Evolutionary conservation across 2,113 vertebrate species (phyloP).

Genomic region (Rutilus rutilus): DNA sequence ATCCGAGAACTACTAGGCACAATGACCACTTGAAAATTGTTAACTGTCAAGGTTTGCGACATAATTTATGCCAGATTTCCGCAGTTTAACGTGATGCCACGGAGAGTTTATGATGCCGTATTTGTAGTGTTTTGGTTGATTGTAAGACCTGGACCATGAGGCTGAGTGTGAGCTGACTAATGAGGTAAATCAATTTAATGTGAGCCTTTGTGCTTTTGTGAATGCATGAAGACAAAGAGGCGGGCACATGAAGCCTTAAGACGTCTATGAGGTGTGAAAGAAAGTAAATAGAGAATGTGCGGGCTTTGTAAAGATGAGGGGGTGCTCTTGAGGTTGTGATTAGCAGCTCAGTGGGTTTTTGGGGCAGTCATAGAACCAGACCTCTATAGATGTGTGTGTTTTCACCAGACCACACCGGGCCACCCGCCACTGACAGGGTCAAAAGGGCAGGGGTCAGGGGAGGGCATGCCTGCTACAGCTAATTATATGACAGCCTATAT

Average conservation of each 20-base stretch:
- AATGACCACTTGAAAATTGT: neutral
- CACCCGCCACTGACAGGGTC: slow-evolving; percentile 52
- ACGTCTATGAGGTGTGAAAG: slow-evolving; percentile 27
- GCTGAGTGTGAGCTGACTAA: slow-evolving; percentile 21
- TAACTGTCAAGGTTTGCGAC: neutral
- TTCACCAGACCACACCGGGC: slow-evolving; percentile 3
- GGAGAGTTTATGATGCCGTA: neutral
- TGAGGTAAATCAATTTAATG: slow-evolving; percentile 35
- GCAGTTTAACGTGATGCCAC: neutral
- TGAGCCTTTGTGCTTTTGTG: slow-evolving; percentile 31
- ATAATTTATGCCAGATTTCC: neutral
- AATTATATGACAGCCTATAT: slow-evolving; percentile 46
- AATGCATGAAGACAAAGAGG: slow-evolving; percentile 32
- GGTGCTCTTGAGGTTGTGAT: slow-evolving; percentile 14
- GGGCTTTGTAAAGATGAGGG: slow-evolving; percentile 8
- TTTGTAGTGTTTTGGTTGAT: neutral
- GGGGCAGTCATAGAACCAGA: neutral
- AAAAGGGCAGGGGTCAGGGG: slow-evolving; percentile 58
- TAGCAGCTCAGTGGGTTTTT: slow-evolving; percentile 11
- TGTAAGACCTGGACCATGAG: neutral
- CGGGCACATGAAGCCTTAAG: neutral
- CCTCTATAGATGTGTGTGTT: slow-evolving; percentile 17
- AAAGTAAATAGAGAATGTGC: slow-evolving; percentile 3
- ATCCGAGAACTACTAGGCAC: neutral
- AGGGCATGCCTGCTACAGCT: slow-evolving; percentile 58